These are phyloP conservation scores for Poecilia gillii DNA, from an alignment of 2,797 vertebrate genomes.

Conservation along the genomic window DNA sequence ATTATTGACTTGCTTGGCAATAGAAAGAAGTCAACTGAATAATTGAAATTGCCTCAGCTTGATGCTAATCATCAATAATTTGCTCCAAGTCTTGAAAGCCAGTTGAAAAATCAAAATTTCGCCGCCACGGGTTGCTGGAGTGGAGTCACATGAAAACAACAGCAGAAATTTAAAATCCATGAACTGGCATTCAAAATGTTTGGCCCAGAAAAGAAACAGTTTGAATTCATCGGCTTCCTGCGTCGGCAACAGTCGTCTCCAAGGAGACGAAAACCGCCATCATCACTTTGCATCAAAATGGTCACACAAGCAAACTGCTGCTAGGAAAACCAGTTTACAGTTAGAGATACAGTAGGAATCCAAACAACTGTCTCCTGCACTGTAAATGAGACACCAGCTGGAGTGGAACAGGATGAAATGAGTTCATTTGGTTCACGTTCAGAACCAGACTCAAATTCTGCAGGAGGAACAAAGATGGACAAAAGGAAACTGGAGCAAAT, in stretches of 20 bases:
- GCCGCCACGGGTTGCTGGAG: background rate
- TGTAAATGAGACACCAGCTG: too few relatives aligned
- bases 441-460: background rate
- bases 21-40: background rate
- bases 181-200: background rate
- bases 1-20: background rate
- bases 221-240: background rate
- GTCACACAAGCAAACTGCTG: background rate
- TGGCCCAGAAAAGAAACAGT: background rate
- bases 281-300: background rate
- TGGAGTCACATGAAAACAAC: background rate
- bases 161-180: background rate
- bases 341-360: background rate
- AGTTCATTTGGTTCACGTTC: background rate
- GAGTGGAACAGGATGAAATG: background rate
- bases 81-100: background rate
- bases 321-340: background rate
- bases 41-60: background rate
- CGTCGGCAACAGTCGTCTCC: background rate
- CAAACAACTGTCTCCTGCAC: background rate
- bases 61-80: slow-evolving; percentile 5
- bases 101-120: background rate
- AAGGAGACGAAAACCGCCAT: background rate
- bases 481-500: background rate
- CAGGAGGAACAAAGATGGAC: background rate